Evolutionary conservation across 1,140 invertebrate species (phyloP).

Genomic region (Magallana gigas): DNA sequence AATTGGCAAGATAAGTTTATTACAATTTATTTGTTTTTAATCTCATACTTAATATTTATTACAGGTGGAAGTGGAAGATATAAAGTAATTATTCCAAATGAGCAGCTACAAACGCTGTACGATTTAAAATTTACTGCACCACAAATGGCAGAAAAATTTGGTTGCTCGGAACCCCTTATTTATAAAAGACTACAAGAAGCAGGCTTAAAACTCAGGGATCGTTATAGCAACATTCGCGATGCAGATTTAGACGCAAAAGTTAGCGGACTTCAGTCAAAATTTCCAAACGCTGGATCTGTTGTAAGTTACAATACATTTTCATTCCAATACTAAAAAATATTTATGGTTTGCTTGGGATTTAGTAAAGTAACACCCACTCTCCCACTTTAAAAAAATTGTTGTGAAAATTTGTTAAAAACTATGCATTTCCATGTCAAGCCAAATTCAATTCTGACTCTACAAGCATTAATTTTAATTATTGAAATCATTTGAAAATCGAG

Average conservation of each 20-base stretch:
- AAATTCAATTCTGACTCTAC: too few relatives aligned
- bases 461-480: too few relatives aligned
- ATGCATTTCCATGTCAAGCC: too few relatives aligned
- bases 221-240: constrained; percentile 16
- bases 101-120: constrained; percentile 29
- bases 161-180: constrained; percentile 15
- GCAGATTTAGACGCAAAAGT: constrained; percentile 27
- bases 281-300: constrained; percentile 41
- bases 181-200: not conserved
- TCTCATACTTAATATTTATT: not conserved
- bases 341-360: too few relatives aligned
- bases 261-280: constrained; percentile 31
- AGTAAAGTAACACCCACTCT: too few relatives aligned
- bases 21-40: too few relatives aligned
- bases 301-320: not conserved
- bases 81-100: constrained; percentile 36
- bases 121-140: constrained; percentile 42
- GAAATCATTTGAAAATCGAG: too few relatives aligned
- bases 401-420: too few relatives aligned
- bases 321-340: too few relatives aligned
- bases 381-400: too few relatives aligned
- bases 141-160: constrained; percentile 44
- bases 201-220: not conserved
- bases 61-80: constrained; percentile 34
- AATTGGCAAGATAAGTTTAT: too few relatives aligned